These are phyloP conservation scores for Naso thynnoides DNA, from an alignment of 2,797 vertebrate species.

Conservation along the genomic window DNA sequence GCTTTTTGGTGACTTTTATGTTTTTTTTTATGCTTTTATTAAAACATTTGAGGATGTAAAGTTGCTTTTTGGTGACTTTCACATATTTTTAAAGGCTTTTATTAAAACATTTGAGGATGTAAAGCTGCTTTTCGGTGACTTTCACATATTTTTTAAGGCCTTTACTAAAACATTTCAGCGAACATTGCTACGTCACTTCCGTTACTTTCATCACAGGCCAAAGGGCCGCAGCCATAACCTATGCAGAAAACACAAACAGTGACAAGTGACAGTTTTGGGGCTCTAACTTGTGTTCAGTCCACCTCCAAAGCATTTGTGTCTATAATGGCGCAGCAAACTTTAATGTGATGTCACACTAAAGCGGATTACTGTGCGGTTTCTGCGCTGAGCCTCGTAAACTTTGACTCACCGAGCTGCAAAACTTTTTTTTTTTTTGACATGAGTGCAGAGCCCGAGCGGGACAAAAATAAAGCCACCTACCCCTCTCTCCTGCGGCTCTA, in stretches of 20 bases:
- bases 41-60: neutral
- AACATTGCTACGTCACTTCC: conserved; percentile 69
- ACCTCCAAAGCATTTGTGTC: accelerated
- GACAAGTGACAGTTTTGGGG: conserved; percentile 7
- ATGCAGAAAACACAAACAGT: neutral
- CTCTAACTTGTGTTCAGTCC: neutral
- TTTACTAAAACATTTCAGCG: neutral
- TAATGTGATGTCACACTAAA: neutral
- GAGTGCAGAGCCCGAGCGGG: conserved; percentile 17
- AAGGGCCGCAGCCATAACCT: conserved; percentile 56
- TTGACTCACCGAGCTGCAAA: conserved; percentile 16
- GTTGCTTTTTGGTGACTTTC: neutral
- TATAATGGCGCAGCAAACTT: neutral
- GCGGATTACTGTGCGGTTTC: neutral
- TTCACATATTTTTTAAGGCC: neutral
- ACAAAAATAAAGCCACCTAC: conserved; percentile 73
- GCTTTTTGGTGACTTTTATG: neutral
- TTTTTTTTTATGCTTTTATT: neutral
- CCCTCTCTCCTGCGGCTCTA: conserved; percentile 86
- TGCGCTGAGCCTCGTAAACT: neutral
- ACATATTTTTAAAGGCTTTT: neutral
- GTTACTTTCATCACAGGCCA: conserved; percentile 53
- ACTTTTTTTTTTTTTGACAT: conserved; percentile 43
- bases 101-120: neutral
- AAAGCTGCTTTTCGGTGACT: neutral